Evolutionary conservation across 2,888 invertebrate genomes (phyloP).

Genomic region (Herminia tarsipennalis): DNA sequence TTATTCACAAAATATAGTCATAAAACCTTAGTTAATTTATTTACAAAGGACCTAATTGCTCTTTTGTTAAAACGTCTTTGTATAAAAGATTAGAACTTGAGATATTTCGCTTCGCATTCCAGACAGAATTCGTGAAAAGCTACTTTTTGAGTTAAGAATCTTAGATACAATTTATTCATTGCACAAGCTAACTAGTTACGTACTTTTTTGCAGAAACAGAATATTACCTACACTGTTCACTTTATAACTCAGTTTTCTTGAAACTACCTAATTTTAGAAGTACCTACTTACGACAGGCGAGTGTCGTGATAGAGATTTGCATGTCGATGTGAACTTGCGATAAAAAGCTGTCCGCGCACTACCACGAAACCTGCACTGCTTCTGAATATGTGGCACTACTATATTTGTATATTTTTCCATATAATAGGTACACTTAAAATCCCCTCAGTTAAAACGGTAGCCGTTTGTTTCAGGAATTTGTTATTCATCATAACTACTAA

Average conservation of each 20-base stretch:
- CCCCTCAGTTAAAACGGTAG: slow-evolving; percentile 26
- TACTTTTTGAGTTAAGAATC: slow-evolving; percentile 44
- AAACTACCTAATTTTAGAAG: slow-evolving; percentile 54
- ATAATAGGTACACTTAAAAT: slow-evolving; percentile 3
- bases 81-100: slow-evolving; percentile 34
- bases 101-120: slow-evolving; percentile 38
- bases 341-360: slow-evolving; percentile 47
- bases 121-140: slow-evolving; percentile 44
- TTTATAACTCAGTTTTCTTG: slow-evolving; percentile 49
- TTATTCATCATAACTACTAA: slow-evolving; percentile 22
- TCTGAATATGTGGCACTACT: slow-evolving; percentile 34
- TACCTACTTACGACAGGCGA: slow-evolving; percentile 42
- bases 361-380: slow-evolving; percentile 39
- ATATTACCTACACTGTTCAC: slow-evolving; percentile 41
- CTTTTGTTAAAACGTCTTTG: slow-evolving; percentile 34
- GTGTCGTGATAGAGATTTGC: slow-evolving; percentile 61
- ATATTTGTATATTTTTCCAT: slow-evolving; percentile 14
- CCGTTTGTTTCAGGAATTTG: slow-evolving; percentile 35
- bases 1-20: slow-evolving; percentile 28
- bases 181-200: slow-evolving; percentile 38
- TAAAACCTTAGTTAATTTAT: slow-evolving; percentile 29
- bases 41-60: slow-evolving; percentile 40
- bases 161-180: slow-evolving; percentile 44
- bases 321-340: slow-evolving; percentile 57
- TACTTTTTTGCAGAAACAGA: slow-evolving; percentile 40